These are phyloP conservation scores for Chelidonichthys spinosus DNA, from an alignment of 2,797 vertebrate species.

Conservation along the genomic window DNA sequence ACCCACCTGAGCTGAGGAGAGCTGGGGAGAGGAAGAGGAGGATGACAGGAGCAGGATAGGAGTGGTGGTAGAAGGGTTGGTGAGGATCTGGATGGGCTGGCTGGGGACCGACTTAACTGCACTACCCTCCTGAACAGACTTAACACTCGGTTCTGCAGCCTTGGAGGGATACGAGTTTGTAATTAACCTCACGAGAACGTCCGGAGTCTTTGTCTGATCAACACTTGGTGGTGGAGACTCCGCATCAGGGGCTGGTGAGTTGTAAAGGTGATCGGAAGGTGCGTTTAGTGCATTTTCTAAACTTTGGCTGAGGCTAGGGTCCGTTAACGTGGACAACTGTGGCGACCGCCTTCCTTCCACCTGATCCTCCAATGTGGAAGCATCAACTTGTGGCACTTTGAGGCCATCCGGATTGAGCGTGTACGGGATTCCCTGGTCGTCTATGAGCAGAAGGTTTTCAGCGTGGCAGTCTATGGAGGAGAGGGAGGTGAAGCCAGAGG, in stretches of 20 bases:
- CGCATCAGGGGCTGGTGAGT: slow-evolving; percentile 44
- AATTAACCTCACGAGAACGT: slow-evolving; percentile 26
- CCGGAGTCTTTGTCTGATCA: slow-evolving; percentile 42
- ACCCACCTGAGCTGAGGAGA: slow-evolving; percentile 66
- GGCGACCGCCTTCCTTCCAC: slow-evolving; percentile 40
- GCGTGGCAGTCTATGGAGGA: slow-evolving; percentile 62
- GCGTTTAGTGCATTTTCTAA: slow-evolving; percentile 56
- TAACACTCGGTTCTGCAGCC: slow-evolving; percentile 24
- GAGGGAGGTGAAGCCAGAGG: slow-evolving; percentile 60
- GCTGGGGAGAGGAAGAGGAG: slow-evolving; percentile 66
- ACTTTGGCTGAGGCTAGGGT: slow-evolving; percentile 57
- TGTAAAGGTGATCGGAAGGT: slow-evolving; percentile 43
- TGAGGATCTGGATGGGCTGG: slow-evolving; percentile 78
- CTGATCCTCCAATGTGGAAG: slow-evolving; percentile 47
- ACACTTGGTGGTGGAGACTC: slow-evolving; percentile 35
- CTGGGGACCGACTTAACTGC: slow-evolving; percentile 50
- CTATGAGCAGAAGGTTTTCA: slow-evolving; percentile 84
- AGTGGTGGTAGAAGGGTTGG: slow-evolving; percentile 71
- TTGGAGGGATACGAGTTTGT: slow-evolving; percentile 29
- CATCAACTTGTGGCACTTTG: slow-evolving; percentile 82
- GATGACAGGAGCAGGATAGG: slow-evolving; percentile 81
- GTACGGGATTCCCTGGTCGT: slow-evolving; percentile 87
- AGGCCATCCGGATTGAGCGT: slow-evolving; percentile 81
- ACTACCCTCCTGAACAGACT: slow-evolving; percentile 45
- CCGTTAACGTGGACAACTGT: slow-evolving; percentile 8